Percentiles rank a stretch among this genome's conserved stretches.
These are phyloP conservation scores for Dermochelys coriacea DNA, from an alignment of 2,797 vertebrate species.

Conservation along the genomic window DNA sequence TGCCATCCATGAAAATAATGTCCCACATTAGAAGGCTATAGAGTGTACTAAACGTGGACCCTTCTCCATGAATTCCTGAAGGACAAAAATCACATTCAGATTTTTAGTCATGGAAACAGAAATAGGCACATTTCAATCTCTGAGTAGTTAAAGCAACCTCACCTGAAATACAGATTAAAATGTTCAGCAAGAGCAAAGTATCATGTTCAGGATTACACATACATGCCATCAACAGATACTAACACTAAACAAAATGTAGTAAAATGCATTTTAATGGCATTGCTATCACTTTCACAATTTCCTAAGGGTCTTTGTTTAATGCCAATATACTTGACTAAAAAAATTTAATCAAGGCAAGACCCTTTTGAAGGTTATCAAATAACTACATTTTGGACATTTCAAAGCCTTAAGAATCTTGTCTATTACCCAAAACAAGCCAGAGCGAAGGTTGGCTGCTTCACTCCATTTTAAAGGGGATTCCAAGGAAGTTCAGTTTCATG, in stretches of 20 bases:
- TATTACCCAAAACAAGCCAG: not conserved
- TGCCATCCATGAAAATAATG: slow-evolving; percentile 90
- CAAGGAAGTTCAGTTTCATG: not conserved
- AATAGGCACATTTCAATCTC: not conserved
- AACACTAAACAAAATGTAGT: not conserved
- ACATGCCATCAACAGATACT: not conserved
- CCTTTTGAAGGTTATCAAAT: not conserved
- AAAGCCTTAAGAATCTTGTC: not conserved
- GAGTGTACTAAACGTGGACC: slow-evolving; percentile 92
- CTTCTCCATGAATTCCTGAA: slow-evolving; percentile 96
- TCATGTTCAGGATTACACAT: no score
- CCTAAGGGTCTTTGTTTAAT: not conserved
- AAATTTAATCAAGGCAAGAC: not conserved
- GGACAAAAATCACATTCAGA: not conserved
- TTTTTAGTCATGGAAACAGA: not conserved
- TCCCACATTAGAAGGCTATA: slow-evolving; percentile 95
- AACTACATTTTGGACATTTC: not conserved
- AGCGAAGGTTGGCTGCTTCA: not conserved
- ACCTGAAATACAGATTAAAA: not conserved
- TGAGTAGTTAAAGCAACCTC: not conserved
- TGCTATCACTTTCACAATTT: not conserved
- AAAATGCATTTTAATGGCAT: not conserved
- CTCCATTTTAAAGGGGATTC: not conserved
- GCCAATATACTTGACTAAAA: not conserved
- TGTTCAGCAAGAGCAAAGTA: accelerated